Evolutionary conservation across 2,797 vertebrate species (phyloP), one percentile per base, ranked within the genome.

Genomic region (Pteropus rufus): DNA sequence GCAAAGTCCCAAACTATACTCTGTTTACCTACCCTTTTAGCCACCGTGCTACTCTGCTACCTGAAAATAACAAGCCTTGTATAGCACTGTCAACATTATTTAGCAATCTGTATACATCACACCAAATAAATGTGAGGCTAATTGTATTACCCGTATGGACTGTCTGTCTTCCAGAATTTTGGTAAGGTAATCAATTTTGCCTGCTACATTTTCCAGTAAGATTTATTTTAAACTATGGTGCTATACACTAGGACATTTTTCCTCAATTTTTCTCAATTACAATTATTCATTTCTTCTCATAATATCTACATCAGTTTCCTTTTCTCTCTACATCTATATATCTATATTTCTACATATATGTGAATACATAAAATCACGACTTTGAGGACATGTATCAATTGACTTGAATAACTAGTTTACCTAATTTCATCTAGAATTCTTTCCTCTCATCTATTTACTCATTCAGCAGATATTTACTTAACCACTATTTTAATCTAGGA

Each of bases 1-100:
- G 36, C 5, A 82, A 67, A 56, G 69, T 46, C 72, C 49, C 21
- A 86, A 14, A 0, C 1, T 86, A 29, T 62, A 54, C 2, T 80
- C 3, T 16, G 4, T 52, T 65, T 26, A 77, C 2, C 14, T 72
- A 34, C 34, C 23, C 24, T 96, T 90, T 96, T 39, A 54, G 64
- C 15, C 4, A 39, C 70, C 16, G 19, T 24, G 34, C n/a, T 56
- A n/a, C 14, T 54, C 44, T n/a, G 0, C 82, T 69, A 56, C 39
- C 34, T 95, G 65, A 70, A 97, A 96, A 95, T 62, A 93, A 29
- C 46, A 89, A 62, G 16, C 31, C n/a, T 58, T 56, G 52, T 34
- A 2, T 15, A 49, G 58, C 31, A 62, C 58, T 64, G 23, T 67
- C 58, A 49, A 29, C 34, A 36, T 80, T 93, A 64, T 88, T 39